Evolutionary conservation across 2,888 invertebrate genomes (phyloP).

Genomic region (Scaptomyza reducta): DNA sequence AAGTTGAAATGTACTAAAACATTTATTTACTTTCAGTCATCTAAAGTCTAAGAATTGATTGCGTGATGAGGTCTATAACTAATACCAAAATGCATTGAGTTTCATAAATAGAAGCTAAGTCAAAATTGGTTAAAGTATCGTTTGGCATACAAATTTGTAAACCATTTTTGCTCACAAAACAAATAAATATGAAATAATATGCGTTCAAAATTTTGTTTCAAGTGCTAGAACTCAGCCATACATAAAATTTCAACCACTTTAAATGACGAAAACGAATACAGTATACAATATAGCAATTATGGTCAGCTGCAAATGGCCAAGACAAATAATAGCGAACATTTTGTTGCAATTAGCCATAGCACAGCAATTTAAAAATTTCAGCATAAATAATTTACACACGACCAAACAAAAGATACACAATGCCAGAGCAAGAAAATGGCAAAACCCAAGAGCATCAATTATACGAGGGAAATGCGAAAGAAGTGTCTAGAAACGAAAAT

Average conservation of each 20-base stretch:
- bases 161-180: neutral
- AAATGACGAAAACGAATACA: neutral
- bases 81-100: too few relatives aligned
- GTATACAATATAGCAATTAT: slow-evolving; percentile 33
- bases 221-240: neutral
- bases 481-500: slow-evolving; percentile 47
- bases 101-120: too few relatives aligned
- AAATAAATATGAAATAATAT: neutral
- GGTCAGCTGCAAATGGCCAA: slow-evolving; percentile 53
- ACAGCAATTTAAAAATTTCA: slow-evolving; percentile 45
- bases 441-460: slow-evolving; percentile 37
- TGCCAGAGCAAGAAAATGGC: slow-evolving; percentile 24
- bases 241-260: neutral
- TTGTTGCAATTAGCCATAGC: slow-evolving; percentile 60
- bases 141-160: neutral
- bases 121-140: neutral
- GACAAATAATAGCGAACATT: slow-evolving; percentile 45
- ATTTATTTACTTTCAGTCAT: neutral
- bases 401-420: slow-evolving; percentile 57
- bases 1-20: neutral
- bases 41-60: too few relatives aligned
- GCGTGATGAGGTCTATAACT: too few relatives aligned
- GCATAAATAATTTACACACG: slow-evolving; percentile 60
- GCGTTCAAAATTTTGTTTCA: neutral
- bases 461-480: slow-evolving; percentile 23